Conservation (phyloP, 2,888 invertebrate species). For the Standfussiana lucernea region DNA sequence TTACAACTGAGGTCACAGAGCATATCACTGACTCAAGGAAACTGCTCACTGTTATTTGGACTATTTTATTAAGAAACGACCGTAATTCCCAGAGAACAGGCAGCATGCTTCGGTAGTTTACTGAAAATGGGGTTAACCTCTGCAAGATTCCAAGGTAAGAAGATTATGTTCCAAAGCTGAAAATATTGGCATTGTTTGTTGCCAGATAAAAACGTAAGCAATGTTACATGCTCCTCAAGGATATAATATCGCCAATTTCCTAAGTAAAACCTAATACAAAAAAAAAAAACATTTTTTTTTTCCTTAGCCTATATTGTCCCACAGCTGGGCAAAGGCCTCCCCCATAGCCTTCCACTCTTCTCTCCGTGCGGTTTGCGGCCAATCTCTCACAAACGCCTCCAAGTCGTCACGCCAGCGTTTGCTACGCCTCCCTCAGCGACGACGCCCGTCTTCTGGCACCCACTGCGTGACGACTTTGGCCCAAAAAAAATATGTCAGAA, state of each 20-base stretch:
- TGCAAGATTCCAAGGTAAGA: slow-evolving; percentile 11
- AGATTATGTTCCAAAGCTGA: neutral
- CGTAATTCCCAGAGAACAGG: slow-evolving; percentile 4
- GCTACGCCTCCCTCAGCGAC: too few species aligned
- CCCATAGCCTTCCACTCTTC: too few species aligned
- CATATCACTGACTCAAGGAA: slow-evolving; percentile 28
- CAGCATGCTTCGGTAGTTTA: neutral
- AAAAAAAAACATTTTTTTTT: too few species aligned
- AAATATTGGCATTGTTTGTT: neutral
- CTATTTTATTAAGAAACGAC: slow-evolving; percentile 1
- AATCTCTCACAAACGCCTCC: too few species aligned
- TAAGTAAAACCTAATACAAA: too few species aligned
- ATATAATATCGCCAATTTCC: neutral
- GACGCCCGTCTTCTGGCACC: too few species aligned
- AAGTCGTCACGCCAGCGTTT: too few species aligned
- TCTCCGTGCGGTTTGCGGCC: too few species aligned
- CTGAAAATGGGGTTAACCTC: slow-evolving; percentile 14
- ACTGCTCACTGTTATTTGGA: slow-evolving; percentile 29
- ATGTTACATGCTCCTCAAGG: neutral
- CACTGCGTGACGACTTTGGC: too few species aligned
- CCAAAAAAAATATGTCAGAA: too few species aligned
- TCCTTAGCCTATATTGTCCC: too few species aligned
- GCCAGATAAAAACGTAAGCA: neutral
- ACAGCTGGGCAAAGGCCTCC: too few species aligned
- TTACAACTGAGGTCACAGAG: slow-evolving; percentile 39